These are phyloP conservation scores for Phortica magna DNA, from an alignment of 2,888 invertebrate genomes.

Conservation along the genomic window DNA sequence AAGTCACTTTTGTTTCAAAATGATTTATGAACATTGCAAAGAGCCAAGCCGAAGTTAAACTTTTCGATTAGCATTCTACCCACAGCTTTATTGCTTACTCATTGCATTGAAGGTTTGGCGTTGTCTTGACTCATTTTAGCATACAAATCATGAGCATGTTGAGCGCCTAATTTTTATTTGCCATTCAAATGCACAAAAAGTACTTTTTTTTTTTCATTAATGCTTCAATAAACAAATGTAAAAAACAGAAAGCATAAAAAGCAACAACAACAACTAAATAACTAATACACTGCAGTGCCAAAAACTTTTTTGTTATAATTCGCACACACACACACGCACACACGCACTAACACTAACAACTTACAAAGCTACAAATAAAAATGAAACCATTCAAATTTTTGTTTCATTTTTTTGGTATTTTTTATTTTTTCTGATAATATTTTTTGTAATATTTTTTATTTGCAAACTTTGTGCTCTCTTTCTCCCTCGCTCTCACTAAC, in stretches of 20 bases:
- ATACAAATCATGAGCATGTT: neutral
- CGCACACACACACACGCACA: neutral
- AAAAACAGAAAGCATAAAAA: constrained; percentile 8
- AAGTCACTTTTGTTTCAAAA: neutral
- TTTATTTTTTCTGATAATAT: constrained; percentile 27
- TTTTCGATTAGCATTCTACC: too few relatives aligned
- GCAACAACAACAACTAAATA: constrained; percentile 7
- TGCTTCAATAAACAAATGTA: neutral
- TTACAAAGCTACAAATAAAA: constrained; percentile 34
- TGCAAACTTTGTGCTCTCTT: constrained; percentile 31
- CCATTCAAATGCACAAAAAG: neutral
- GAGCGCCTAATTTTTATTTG: neutral
- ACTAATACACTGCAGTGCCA: constrained; percentile 4
- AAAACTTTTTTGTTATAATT: neutral
- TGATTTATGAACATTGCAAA: neutral
- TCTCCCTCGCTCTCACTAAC: constrained; percentile 38
- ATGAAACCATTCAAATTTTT: constrained; percentile 53
- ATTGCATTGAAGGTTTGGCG: too few relatives aligned
- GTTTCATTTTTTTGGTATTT: constrained; percentile 55
- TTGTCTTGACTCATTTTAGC: too few relatives aligned
- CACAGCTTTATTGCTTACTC: too few relatives aligned
- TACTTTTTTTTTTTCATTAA: neutral
- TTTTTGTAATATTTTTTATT: neutral
- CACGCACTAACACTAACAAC: neutral
- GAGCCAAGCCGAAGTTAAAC: neutral